Percentiles rank a stretch among this genome's conserved stretches.
These are phyloP conservation scores for Actinia tenebrosa DNA, from an alignment of 64 coral and sea anemone species.

Conservation along the genomic window DNA sequence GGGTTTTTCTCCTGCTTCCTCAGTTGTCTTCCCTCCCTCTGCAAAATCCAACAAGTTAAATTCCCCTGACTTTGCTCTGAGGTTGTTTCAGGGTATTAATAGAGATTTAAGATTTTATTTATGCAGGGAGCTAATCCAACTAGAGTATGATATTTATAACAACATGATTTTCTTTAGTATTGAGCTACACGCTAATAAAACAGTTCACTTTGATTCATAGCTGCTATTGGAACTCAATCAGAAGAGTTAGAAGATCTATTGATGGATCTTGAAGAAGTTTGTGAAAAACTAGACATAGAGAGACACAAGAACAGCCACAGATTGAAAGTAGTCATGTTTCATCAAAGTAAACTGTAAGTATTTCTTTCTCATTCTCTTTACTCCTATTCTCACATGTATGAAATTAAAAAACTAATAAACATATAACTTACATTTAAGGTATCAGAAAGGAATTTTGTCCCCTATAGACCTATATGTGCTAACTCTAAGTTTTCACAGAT, in stretches of 20 bases:
- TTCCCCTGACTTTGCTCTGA: background rate
- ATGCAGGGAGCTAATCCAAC: too few relatives aligned
- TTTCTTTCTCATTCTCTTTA: background rate
- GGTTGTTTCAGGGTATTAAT: too few relatives aligned
- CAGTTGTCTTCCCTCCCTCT: background rate
- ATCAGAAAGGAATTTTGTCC: too few relatives aligned
- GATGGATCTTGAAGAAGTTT: conserved; percentile 83
- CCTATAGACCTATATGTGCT: too few relatives aligned
- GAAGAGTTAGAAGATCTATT: conserved; percentile 74
- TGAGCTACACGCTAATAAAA: background rate
- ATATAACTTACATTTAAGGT: too few relatives aligned
- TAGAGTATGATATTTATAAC: too few relatives aligned
- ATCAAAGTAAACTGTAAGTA: conserved; percentile 80
- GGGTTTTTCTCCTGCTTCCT: too few relatives aligned
- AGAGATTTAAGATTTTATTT: too few relatives aligned
- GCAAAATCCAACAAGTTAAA: background rate
- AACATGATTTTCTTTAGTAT: background rate
- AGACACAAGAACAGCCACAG: conserved; percentile 60
- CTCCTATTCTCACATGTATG: too few relatives aligned
- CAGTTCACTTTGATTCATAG: conserved; percentile 14
- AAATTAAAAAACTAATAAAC: too few relatives aligned
- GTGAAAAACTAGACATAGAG: conserved; percentile 76
- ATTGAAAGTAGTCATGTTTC: conserved; percentile 62
- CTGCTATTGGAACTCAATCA: conserved; percentile 74
- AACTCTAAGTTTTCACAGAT: too few relatives aligned